Evolutionary conservation across 2,113 vertebrate genomes (phyloP), one percentile per base, ranked within the genome.

Genomic region (Hyla sarda): DNA sequence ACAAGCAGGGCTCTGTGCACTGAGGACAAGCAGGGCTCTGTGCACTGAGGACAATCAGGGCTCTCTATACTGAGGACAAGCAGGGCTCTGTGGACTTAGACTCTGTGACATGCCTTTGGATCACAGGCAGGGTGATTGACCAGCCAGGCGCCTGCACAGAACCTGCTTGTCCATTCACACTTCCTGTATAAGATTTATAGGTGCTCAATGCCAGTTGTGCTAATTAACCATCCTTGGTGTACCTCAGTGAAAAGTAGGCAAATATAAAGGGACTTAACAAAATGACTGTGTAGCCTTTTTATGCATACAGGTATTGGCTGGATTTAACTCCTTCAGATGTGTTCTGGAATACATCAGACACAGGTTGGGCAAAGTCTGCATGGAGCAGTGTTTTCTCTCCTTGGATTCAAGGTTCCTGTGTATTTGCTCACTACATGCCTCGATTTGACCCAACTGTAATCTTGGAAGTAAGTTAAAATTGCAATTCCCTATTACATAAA

Each of bases 341-440:
- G 54, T 88, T 96, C 82, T 96, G 95, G 96, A 96, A 95, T 86
- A 94, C 92, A 0, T 95, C 95, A 10, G 95, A 96, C 88, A 96
- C 95, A 0, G 95, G 95, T 69, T 96, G 95, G 95, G 95, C 93
- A 48, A 96, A 97, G 82, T 93, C 94, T 12, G 93, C 94, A 0
- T 96, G 95, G 95, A 95, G 94, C 48, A 95, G 94, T 13, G 17
- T 96, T 37, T 96, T 95, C 82, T 90, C 93, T 0, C 88, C 95
- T 0, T 96, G 95, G 95, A 95, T 83, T 79, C 94, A 96, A 88
- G 96, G 96, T 77, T 90, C 96, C 0, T 96, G 95, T 85, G 92
- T 95, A 10, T 96, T 97, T 90, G 88, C 83, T 48, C 95, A 93
- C 83, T 82, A 91, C 80, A 92, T 96, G 93, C 93, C 93, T 21